phyloP scores from a whole-genome alignment of 2,113 vertebrate genomes.

The Chaetops frenatus region DNA sequence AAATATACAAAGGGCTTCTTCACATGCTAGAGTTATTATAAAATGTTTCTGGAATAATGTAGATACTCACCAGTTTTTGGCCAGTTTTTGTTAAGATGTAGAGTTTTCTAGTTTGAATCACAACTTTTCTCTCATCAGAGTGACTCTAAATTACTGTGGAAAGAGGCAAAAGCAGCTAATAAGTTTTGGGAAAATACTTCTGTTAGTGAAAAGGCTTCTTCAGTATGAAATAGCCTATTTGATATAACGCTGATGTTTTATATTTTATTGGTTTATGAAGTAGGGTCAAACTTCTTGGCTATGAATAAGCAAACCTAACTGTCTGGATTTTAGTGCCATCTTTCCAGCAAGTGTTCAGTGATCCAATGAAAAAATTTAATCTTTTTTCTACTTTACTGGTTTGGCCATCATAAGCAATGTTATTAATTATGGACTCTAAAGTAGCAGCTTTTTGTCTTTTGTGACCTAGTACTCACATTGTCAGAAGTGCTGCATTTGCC shows the following conservation, averaged over 20 bases:
- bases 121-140: not conserved
- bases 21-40: not conserved
- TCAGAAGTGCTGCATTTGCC: not conserved
- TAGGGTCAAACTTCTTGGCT: not conserved
- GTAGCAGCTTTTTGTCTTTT: not conserved
- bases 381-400: conserved; percentile 16
- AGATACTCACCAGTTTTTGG: not conserved
- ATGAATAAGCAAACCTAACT: conserved; percentile 31
- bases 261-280: not conserved
- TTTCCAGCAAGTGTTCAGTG: not conserved
- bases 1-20: not conserved
- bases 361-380: conserved; percentile 44
- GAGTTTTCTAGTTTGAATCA: not conserved
- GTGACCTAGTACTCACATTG: not conserved
- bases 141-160: not conserved
- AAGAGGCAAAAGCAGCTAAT: not conserved
- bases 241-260: not conserved
- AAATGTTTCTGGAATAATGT: not conserved
- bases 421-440: conserved; percentile 1
- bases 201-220: not conserved
- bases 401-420: not conserved
- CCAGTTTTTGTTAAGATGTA: not conserved
- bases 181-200: not conserved
- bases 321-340: conserved; percentile 10
- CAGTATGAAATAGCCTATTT: not conserved